Conservation (phyloP, 2,113 vertebrate species). For the Pangasianodon hypophthalmus region DNA sequence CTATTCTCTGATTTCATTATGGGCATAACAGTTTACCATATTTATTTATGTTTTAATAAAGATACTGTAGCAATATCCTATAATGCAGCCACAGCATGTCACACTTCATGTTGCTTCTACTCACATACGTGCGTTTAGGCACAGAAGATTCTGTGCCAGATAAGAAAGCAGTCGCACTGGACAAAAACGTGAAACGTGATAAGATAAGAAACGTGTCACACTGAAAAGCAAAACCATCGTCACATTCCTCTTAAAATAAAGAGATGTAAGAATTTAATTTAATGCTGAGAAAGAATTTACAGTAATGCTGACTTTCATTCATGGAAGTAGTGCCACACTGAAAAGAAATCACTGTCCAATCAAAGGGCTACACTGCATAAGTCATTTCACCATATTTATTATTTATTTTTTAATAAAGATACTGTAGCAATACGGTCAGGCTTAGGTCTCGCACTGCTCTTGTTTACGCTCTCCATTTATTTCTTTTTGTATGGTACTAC, state of each 20-base stretch:
- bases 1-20: background rate
- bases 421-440: too few species aligned
- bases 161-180: background rate
- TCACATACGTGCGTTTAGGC: background rate
- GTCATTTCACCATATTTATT: too few species aligned
- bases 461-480: too few species aligned
- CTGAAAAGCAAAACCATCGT: background rate
- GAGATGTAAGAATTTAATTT: background rate
- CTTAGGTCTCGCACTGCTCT: too few species aligned
- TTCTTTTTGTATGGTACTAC: too few species aligned
- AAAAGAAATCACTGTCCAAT: background rate
- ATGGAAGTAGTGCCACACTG: background rate
- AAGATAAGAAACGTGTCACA: too few species aligned
- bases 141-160: background rate
- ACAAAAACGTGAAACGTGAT: background rate
- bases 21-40: background rate
- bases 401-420: too few species aligned
- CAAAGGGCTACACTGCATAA: background rate
- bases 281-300: background rate
- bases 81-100: background rate
- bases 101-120: background rate
- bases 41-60: background rate
- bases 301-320: background rate
- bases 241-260: background rate
- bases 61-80: background rate